These are phyloP conservation scores for Dinothrombium tinctorium DNA, from an alignment of 1,140 invertebrate genomes.

Conservation along the genomic window DNA sequence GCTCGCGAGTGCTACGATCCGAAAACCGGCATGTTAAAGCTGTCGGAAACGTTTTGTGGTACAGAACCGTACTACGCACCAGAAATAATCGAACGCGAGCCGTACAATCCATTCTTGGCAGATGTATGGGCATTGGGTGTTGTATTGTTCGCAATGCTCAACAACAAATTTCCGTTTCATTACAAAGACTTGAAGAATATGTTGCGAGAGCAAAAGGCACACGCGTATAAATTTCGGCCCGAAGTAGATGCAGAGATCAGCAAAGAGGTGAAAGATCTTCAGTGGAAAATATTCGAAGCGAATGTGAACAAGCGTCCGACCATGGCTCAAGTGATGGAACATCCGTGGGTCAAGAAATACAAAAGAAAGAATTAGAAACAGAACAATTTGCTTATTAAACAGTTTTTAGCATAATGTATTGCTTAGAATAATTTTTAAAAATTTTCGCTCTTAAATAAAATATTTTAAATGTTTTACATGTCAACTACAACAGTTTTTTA, in stretches of 20 bases:
- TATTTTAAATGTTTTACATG: too few relatives aligned
- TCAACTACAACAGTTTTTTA: too few relatives aligned
- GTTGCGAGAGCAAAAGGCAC: conserved; percentile 19
- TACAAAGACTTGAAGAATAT: conserved; percentile 23
- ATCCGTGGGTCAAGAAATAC: conserved; percentile 11
- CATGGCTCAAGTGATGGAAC: conserved; percentile 26
- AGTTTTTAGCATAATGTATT: too few relatives aligned
- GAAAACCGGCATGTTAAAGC: not conserved
- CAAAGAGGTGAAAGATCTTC: conserved; percentile 29
- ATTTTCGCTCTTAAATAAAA: too few relatives aligned
- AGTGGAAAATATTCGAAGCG: conserved; percentile 48
- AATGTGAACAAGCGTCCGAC: conserved; percentile 43
- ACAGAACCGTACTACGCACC: conserved; percentile 14
- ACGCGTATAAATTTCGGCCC: conserved; percentile 1
- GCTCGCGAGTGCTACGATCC: conserved; percentile 5
- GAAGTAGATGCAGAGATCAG: not conserved
- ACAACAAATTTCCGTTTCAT: conserved; percentile 22
- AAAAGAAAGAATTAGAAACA: not conserved
- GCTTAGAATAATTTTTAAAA: too few relatives aligned
- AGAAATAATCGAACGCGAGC: conserved; percentile 16
- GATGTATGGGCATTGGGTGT: conserved; percentile 20
- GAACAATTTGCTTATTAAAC: too few relatives aligned
- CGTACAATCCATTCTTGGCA: conserved; percentile 16
- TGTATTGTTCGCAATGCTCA: conserved; percentile 18
- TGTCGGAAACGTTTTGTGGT: conserved; percentile 10